These are phyloP conservation scores for Macrotrachela quadricornifera DNA, from an alignment of 1,140 invertebrate genomes.

Conservation along the genomic window DNA sequence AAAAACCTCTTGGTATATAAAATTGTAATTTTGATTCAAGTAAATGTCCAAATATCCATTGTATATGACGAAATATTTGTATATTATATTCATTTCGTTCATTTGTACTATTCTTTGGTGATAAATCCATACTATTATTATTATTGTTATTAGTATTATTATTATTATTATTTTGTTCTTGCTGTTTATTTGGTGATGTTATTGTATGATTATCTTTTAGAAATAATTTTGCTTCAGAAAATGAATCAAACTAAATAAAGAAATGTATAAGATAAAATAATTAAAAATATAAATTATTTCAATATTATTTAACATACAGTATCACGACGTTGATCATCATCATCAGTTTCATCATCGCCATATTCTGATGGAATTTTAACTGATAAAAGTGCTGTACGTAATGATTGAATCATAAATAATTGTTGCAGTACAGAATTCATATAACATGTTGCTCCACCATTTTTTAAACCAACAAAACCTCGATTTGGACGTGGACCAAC, in stretches of 20 bases:
- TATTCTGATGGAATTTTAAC: slow-evolving; percentile 32
- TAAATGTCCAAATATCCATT: slow-evolving; percentile 89
- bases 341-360: slow-evolving; percentile 34
- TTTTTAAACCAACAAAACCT: slow-evolving; percentile 88
- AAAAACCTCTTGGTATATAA: slow-evolving; percentile 81
- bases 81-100: slow-evolving; percentile 56
- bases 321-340: slow-evolving; percentile 20
- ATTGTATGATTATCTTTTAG: too few species aligned
- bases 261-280: too few species aligned
- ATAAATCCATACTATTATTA: too few species aligned
- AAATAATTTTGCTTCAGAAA: too few species aligned
- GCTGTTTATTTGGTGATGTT: too few species aligned
- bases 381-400: slow-evolving; percentile 1
- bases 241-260: too few species aligned
- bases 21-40: slow-evolving; percentile 85
- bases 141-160: too few species aligned
- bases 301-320: too few species aligned
- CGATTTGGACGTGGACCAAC: slow-evolving; percentile 55
- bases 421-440: slow-evolving; percentile 98
- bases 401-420: slow-evolving; percentile 13
- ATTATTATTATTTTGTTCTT: too few species aligned
- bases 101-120: too few species aligned
- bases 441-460: slow-evolving; percentile 93
- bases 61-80: slow-evolving; percentile 81
- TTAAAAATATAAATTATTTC: too few species aligned